Evolutionary conservation across 2,797 vertebrate species (phyloP).

Genomic region (Schizopygopsis pylzovi): DNA sequence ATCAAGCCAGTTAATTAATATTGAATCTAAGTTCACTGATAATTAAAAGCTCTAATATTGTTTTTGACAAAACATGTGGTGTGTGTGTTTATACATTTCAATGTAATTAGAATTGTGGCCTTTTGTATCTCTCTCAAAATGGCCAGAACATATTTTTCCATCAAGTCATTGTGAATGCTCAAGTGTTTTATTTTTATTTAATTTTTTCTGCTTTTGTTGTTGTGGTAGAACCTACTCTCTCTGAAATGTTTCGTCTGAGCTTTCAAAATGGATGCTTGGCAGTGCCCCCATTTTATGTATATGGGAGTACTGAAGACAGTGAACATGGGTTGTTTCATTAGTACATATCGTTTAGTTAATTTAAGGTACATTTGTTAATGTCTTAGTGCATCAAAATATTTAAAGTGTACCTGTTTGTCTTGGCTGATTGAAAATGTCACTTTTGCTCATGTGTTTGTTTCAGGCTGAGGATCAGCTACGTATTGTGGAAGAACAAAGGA

Average conservation of each 20-base stretch:
- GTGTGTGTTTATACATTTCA: background rate
- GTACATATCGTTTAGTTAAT: background rate
- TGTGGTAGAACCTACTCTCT: background rate
- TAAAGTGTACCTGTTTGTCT: background rate
- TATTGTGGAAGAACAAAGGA: conserved; percentile 99
- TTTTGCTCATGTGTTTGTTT: conserved; percentile 14
- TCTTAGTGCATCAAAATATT: background rate
- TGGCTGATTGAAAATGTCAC: background rate
- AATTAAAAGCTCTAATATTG: background rate
- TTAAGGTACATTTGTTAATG: background rate
- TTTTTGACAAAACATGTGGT: background rate
- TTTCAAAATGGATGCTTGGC: conserved; percentile 7
- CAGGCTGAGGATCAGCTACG: conserved; percentile 99
- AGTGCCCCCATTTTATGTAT: background rate
- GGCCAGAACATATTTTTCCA: background rate
- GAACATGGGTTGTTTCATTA: background rate
- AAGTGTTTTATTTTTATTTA: background rate
- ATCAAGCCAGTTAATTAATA: background rate
- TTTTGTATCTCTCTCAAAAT: conserved; percentile 12
- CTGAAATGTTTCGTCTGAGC: background rate
- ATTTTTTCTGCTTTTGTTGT: background rate
- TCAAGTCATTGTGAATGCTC: background rate
- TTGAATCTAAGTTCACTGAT: background rate
- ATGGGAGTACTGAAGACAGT: background rate
- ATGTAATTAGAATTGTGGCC: background rate